Base-by-base conservation (phyloP, 2,113 vertebrate species). In the Gymnorhina tibicen region DNA sequence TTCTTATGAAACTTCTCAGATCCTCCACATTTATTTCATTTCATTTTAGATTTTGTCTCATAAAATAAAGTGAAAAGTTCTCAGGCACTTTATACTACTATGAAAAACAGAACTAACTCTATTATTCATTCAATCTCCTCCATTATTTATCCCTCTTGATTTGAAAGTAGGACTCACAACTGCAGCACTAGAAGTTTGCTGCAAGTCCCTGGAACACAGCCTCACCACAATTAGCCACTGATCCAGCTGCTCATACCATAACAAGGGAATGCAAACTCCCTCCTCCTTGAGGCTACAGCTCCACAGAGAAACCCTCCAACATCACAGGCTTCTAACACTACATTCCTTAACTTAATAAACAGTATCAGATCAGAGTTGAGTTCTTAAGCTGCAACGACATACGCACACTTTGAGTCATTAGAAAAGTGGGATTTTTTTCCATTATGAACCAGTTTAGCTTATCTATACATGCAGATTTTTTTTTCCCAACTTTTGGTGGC, bases 261-360 rank as follows among this genome's bases (percentile, higher is more conserved):
- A 78, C 89, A 90, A 94, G 81, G 47, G 85, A 95, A 91, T 10
- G 23, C 80, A 90, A 87, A 88, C 84, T 95, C 93, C 76, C 94
- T 97, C 60, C 91, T 97, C 94, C 97, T 95, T 35, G 87, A 97
- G 96, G 91, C 90, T 91, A 92, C 82, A 81, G 62, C 66, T 92
- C 75, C 68, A 69, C 39, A 77, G 94, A 97, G 96, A 92, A 96
- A 59, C 47, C 58, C 79, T 81, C 92, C 90, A 95, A 91, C 86
- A 94, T 92, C 94, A 91, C 56, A 89, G 35, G 12, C 68, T 94
- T 72, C 81, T 47, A 70, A 49, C 42, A 41, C 66, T 69, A 56
- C 35, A 39, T 70, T 95, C 79, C 92, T 95, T 81, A 93, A 89
- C 79, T 89, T 93, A 87, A 95, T 86, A 95, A 97, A 93, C 46